Percentiles rank a stretch among this genome's conserved stretches.
Conservation (phyloP, 2,888 invertebrate genomes). For the Priocnemis perturbator region DNA sequence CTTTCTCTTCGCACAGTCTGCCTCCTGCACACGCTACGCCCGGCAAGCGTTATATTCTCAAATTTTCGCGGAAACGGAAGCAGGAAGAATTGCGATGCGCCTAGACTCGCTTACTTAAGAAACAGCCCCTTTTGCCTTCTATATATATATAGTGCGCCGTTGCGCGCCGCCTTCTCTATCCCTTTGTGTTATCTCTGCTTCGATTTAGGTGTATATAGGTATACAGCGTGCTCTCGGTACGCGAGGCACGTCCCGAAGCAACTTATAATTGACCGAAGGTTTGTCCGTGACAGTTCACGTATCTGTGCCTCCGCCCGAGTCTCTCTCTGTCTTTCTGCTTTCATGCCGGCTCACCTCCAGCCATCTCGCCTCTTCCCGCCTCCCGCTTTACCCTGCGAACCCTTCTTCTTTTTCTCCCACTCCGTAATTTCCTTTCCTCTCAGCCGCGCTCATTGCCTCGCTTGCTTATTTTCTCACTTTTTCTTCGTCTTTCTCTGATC, state of each 20-base stretch:
- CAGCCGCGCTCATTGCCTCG: slow-evolving; percentile 13
- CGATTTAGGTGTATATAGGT: slow-evolving; percentile 16
- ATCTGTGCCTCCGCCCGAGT: slow-evolving; percentile 40
- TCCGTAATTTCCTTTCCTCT: slow-evolving; percentile 8
- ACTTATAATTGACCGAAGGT: slow-evolving; percentile 69
- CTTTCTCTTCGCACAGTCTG: not conserved
- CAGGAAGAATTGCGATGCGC: slow-evolving; percentile 7
- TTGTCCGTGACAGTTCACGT: slow-evolving; percentile 66
- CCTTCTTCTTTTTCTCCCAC: slow-evolving; percentile 5
- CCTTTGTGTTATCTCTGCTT: slow-evolving; percentile 29
- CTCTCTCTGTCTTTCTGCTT: slow-evolving; percentile 17
- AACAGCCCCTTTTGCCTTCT: slow-evolving; percentile 10
- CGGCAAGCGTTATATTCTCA: slow-evolving; percentile 30
- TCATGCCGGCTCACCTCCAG: no score
- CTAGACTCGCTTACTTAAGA: not conserved
- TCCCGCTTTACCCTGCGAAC: slow-evolving; percentile 6
- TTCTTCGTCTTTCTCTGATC: slow-evolving; percentile 11
- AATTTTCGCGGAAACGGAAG: slow-evolving; percentile 20
- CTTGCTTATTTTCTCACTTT: slow-evolving; percentile 24
- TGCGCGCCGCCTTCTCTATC: slow-evolving; percentile 12
- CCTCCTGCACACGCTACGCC: not conserved
- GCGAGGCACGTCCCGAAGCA: slow-evolving; percentile 60
- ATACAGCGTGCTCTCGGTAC: slow-evolving; percentile 37
- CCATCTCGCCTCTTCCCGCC: no score
- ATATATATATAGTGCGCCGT: slow-evolving; percentile 12